Evolutionary conservation across 2,888 invertebrate genomes (phyloP).

Genomic region (Callosobruchus maculatus): DNA sequence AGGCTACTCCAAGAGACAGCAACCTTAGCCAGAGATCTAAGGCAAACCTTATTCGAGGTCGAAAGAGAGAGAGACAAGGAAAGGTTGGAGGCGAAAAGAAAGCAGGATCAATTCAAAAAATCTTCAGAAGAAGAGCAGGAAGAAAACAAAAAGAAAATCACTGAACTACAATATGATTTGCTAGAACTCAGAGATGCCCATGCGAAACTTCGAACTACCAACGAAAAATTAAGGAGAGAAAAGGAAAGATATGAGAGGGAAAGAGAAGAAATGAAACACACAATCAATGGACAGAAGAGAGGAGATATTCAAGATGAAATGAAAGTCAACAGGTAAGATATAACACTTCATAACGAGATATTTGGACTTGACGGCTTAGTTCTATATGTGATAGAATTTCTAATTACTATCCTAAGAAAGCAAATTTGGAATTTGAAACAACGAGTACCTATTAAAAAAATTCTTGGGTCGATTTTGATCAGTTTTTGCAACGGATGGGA

Average conservation of each 20-base stretch:
- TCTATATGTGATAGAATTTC: no score
- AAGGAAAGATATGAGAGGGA: conserved; percentile 83
- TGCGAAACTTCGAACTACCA: conserved; percentile 84
- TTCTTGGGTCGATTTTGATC: no score
- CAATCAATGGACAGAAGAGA: conserved; percentile 51
- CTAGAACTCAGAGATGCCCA: conserved; percentile 87
- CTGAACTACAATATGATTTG: conserved; percentile 82
- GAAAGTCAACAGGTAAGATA: conserved; percentile 61
- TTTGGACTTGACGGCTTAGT: no score
- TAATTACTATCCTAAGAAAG: no score
- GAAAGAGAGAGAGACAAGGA: conserved; percentile 89
- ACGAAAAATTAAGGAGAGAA: conserved; percentile 84
- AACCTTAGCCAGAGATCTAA: conserved; percentile 79
- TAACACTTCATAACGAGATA: no score
- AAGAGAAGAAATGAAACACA: conserved; percentile 58
- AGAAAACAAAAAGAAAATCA: conserved; percentile 79
- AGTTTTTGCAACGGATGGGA: no score
- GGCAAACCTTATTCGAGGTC: conserved; percentile 85
- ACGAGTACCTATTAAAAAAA: no score
- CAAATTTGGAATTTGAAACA: no score
- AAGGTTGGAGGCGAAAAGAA: conserved; percentile 78
- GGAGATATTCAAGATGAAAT: conserved; percentile 66
- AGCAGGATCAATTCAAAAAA: conserved; percentile 79
- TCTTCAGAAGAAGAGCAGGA: conserved; percentile 85
- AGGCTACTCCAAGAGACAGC: conserved; percentile 87